These are phyloP conservation scores for Ictalurus furcatus DNA, from an alignment of 2,113 vertebrate species.

Conservation along the genomic window DNA sequence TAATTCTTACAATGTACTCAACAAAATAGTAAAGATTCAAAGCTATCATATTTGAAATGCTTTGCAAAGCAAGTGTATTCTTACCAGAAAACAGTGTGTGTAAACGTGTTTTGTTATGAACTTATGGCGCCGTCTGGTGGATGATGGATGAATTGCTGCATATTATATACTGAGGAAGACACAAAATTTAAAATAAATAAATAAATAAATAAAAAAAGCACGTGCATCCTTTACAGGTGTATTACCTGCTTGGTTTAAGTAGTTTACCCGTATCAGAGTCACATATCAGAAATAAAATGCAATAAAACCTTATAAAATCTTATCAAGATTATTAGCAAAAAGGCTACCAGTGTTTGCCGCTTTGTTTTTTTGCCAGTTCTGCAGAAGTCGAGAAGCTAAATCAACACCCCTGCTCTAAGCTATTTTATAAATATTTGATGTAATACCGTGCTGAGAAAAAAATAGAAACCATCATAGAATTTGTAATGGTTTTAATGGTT, in stretches of 20 bases:
- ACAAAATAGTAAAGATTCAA: background rate
- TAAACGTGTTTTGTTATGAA: conserved; percentile 44
- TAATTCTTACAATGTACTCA: background rate
- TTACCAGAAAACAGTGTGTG: background rate
- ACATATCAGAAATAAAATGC: background rate
- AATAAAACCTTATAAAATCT: background rate
- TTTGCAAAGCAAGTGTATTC: background rate
- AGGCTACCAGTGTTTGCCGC: background rate
- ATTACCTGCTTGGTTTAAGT: background rate
- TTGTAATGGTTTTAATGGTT: no score
- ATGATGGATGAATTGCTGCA: conserved; percentile 49
- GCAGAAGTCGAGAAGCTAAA: background rate
- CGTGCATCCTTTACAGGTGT: conserved; percentile 20
- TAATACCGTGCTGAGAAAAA: no score
- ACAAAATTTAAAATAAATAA: background rate
- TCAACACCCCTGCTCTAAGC: background rate
- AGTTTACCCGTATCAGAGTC: background rate
- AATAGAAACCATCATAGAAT: no score
- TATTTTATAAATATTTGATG: background rate
- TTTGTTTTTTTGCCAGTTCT: no score
- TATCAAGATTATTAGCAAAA: background rate
- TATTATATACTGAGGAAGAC: background rate
- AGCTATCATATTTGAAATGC: background rate
- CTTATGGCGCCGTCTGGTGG: conserved; percentile 72
- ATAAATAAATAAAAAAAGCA: background rate